Percentiles rank a stretch among this genome's conserved stretches.
Conservation (phyloP, 2,797 vertebrate species). For the Manis pentadactyla region DNA sequence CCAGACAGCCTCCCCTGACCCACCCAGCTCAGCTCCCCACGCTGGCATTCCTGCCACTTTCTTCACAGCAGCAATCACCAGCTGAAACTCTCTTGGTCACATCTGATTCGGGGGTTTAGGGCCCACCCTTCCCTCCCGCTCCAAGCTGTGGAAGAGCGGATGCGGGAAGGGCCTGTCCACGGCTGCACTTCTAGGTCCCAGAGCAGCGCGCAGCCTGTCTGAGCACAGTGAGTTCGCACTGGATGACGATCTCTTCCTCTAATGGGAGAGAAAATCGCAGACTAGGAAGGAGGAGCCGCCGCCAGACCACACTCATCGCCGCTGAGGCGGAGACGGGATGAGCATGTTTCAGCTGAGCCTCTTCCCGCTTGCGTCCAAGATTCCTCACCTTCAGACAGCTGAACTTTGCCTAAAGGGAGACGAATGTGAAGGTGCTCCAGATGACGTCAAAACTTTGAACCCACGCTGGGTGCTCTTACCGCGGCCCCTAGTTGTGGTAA, state of each 20-base stretch:
- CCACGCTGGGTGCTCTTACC: background rate
- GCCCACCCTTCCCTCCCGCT: background rate
- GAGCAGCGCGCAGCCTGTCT: background rate
- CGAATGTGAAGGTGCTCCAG: background rate
- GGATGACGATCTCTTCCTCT: background rate
- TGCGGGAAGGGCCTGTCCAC: background rate
- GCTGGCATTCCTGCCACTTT: background rate
- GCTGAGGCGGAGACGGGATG: background rate
- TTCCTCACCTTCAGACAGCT: background rate
- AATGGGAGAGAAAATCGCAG: background rate
- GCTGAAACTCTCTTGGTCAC: background rate
- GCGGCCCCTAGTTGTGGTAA: background rate
- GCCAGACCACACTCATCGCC: background rate
- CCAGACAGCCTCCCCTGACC: background rate
- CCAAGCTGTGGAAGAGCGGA: background rate
- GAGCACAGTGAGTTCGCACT: background rate
- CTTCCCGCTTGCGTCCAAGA: background rate
- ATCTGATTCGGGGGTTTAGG: background rate
- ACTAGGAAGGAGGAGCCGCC: background rate
- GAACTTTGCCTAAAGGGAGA: background rate
- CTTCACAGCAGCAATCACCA: background rate
- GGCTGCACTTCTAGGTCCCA: background rate
- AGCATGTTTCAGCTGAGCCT: background rate
- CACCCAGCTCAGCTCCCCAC: background rate
- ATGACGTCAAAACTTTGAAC: background rate